A percentile compares a stretch with the other conserved stretches of the same genome.
phyloP scores from a whole-genome alignment of 2,113 vertebrate genomes.

The Opisthocomus hoazin region DNA sequence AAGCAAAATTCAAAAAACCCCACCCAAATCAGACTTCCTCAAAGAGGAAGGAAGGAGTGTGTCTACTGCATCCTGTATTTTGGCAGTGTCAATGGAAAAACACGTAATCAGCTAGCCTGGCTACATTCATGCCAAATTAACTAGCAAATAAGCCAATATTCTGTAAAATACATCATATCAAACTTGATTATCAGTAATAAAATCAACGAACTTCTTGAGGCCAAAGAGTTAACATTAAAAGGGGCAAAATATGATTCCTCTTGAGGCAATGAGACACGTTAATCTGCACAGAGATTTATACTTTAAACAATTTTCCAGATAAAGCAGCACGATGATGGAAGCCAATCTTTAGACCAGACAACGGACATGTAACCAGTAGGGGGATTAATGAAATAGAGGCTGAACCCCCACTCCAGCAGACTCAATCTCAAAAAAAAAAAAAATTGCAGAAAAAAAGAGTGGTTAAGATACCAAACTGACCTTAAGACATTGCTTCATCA shows the following conservation, averaged over 20 bases:
- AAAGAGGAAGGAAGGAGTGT: background rate
- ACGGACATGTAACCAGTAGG: background rate
- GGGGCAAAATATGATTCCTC: constrained; percentile 7
- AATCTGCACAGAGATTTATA: constrained; percentile 30
- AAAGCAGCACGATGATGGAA: background rate
- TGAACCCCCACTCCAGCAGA: background rate
- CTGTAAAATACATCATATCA: constrained; percentile 54
- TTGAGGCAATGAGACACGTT: background rate
- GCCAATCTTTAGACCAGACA: constrained; percentile 1
- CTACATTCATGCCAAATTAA: constrained; percentile 1
- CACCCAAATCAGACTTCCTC: background rate
- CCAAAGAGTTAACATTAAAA: constrained; percentile 52
- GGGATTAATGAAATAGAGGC: background rate
- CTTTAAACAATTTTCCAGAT: constrained; percentile 8
- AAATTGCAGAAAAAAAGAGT: background rate
- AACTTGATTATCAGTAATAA: constrained; percentile 63
- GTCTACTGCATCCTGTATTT: constrained; percentile 22
- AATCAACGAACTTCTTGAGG: constrained; percentile 51
- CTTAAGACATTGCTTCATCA: constrained; percentile 17
- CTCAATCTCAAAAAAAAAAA: background rate
- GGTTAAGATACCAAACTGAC: background rate
- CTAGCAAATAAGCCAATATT: constrained; percentile 30
- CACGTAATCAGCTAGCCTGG: background rate
- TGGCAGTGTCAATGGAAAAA: constrained; percentile 43
- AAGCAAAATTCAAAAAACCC: background rate